Base-by-base conservation (phyloP, 2,113 vertebrate species). In the Ellobius talpinus region DNA sequence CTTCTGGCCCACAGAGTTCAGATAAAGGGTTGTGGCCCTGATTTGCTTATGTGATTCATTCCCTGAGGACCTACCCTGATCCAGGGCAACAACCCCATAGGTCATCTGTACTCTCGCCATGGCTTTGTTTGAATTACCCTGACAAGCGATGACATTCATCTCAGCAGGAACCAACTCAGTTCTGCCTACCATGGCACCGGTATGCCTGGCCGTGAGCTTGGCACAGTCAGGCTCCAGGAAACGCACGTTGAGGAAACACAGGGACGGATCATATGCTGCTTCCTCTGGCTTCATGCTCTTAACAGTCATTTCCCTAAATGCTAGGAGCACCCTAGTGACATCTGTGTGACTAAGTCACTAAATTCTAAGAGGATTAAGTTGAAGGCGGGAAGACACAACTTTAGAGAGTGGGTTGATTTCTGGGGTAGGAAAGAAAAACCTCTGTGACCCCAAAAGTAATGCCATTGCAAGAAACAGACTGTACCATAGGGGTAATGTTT, bases 101-200 rank as follows among this genome's bases (percentile, higher is more conserved):
- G 42, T 12, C 31, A 36, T 36, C 89, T 42, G 4, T 79, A 92
- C 77, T 47, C 90, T 26, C 68, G 1, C 66, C 58, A 24, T 70
- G 50, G 95, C 76, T n/a, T 21, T 52, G 42, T 89, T 82, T 86
- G 72, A 85, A 29, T 93, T 52, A 42, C 3, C 16, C 91, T 89
- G 74, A 96, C 94, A 94, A 84, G 95, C 2, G 61, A 74, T 94
- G 82, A 78, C 76, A 33, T 68, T 93, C 19, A 33, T 73, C 86
- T 89, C 77, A 78, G 77, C 24, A 74, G 72, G 95, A 82, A 78
- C 50, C 66, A 42, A 19, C 66, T 50, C 86, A 26, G 1, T 65
- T 33, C 65, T 76, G 29, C 66, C 72, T 26, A 36, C 65, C 12
- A 0, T 47, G 50, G 47, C 9, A 21, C 50, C 45, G 3, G 39